Conservation (phyloP, 2,888 invertebrate genomes). For the Lucinisca nassula region DNA sequence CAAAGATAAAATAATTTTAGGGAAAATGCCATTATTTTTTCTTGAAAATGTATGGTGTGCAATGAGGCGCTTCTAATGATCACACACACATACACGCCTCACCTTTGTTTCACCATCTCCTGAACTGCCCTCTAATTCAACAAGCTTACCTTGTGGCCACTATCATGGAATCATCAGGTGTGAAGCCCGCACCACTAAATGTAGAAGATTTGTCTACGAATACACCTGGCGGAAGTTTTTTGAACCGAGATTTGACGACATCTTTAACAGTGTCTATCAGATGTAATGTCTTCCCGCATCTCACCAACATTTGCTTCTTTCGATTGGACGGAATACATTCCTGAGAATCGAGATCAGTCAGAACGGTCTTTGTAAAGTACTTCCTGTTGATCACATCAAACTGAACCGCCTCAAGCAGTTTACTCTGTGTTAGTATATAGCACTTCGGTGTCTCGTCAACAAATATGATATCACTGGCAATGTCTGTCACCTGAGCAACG, state of each 20-base stretch:
- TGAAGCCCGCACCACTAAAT: constrained; percentile 83
- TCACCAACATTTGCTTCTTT: constrained; percentile 75
- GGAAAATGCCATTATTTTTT: too few relatives aligned
- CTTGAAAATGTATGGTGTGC: too few relatives aligned
- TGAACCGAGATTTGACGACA: constrained; percentile 70
- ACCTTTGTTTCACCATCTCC: too few relatives aligned
- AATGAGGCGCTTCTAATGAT: too few relatives aligned
- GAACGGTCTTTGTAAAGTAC: constrained; percentile 69
- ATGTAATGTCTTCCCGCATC: constrained; percentile 78
- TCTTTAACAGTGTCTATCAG: constrained; percentile 75
- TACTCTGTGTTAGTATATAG: constrained; percentile 77
- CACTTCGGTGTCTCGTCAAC: constrained; percentile 73
- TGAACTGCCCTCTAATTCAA: too few relatives aligned
- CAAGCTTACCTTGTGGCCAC: constrained; percentile 71
- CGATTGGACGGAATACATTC: constrained; percentile 76
- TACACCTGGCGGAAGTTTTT: constrained; percentile 78
- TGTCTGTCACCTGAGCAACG: constrained; percentile 76
- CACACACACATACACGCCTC: too few relatives aligned
- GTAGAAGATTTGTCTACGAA: constrained; percentile 79
- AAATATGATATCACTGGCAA: constrained; percentile 78
- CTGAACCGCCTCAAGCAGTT: constrained; percentile 73
- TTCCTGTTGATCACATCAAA: constrained; percentile 77
- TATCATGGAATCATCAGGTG: constrained; percentile 78
- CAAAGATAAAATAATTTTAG: too few relatives aligned
- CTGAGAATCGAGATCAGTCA: constrained; percentile 78